Evolutionary conservation across 2,888 invertebrate genomes (phyloP).

Genomic region (Furcula furcula): DNA sequence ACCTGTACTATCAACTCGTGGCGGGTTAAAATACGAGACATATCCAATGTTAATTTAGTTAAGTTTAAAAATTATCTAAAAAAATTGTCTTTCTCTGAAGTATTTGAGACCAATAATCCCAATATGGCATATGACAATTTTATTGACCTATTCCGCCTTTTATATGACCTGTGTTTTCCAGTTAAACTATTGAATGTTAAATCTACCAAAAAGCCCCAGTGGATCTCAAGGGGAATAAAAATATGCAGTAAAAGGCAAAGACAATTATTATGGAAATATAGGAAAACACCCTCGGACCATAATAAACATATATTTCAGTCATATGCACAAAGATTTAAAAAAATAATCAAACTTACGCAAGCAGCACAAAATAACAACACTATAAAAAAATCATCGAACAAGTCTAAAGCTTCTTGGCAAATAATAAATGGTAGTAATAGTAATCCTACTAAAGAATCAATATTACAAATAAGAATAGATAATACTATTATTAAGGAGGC

Average conservation of each 20-base stretch:
- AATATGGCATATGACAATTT: conserved; percentile 1
- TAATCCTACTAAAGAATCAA: too few relatives aligned
- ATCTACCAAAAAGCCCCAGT: background rate
- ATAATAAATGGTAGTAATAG: too few relatives aligned
- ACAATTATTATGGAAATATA: conserved; percentile 1
- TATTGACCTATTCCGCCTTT: background rate
- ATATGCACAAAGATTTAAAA: background rate
- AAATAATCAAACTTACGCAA: background rate
- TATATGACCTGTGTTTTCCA: conserved; percentile 2
- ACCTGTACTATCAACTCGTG: background rate
- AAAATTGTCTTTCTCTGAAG: background rate
- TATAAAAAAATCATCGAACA: background rate
- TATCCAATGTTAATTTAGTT: background rate
- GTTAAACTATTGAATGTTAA: background rate
- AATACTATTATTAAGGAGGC: too few relatives aligned
- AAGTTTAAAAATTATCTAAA: background rate
- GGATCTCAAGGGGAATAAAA: conserved; percentile 1
- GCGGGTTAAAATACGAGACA: background rate
- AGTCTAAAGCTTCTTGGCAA: background rate
- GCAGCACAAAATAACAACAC: too few relatives aligned
- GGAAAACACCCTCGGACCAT: background rate
- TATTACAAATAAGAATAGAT: too few relatives aligned
- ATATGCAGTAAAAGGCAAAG: conserved; percentile 2
- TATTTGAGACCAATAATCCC: background rate
- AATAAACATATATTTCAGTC: background rate